Base-by-base conservation (phyloP, 2,888 invertebrate genomes). In the Oasisia sp. region DNA sequence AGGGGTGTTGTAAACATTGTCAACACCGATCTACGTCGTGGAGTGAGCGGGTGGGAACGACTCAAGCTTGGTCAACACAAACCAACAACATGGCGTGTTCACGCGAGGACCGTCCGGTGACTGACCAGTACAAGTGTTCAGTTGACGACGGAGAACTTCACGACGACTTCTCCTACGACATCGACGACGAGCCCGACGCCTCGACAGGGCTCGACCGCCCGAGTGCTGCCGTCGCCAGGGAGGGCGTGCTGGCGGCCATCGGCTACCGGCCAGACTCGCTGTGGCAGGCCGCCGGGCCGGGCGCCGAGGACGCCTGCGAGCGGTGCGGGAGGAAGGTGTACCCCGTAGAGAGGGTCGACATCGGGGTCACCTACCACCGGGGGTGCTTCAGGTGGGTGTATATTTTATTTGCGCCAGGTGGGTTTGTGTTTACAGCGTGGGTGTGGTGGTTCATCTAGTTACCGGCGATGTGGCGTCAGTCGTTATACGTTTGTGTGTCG, bases 251-350 rank as follows among this genome's bases (percentile, higher is more conserved):
- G 74, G 96, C 95, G 44, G 96, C 96, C 92, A 95, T 95, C 93
- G 96, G 96, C 92, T 96, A 95, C 93, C 95, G 96, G 50, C 95
- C 95, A 96, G 96, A 96, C 14, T 96, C 96, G 91, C 94, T 94
- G 92, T 95, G 95, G 93, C 96, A 96, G 89, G 94, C 95, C 92
- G 94, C 94, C 94, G 95, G 94, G 45, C 45, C 92, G 58, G 91
- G 91, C 14, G 32, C 19, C 38, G 90, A 38, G 14, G 32, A 32
- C 5, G 90, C 90, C 14, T 90, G 32, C 9, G 32, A 90, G 12
- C 14, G 90, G 32, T 91, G 91, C 90, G 91, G 89, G n/a, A 91
- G 89, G 50, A 93, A 94, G 92, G 94, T 94, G 45, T 94, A 94
- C 91, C 94, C 94, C 11, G 93, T 94, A 89, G 94, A 94, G 91